Conservation (phyloP, 2,113 vertebrate genomes). For the Plecotus auritus region DNA sequence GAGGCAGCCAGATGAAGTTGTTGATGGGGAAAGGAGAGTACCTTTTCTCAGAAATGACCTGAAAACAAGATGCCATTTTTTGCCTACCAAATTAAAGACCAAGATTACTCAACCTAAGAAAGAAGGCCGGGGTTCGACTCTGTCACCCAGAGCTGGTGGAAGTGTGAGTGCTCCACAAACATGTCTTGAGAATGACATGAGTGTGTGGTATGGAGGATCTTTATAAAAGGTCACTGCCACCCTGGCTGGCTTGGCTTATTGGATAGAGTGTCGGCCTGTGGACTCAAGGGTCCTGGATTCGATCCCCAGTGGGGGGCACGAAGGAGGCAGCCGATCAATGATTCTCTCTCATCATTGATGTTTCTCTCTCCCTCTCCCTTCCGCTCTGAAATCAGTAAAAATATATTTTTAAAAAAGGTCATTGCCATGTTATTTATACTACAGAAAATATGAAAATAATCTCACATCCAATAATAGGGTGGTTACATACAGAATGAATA, state of each 20-base stretch:
- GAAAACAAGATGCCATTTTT: conserved; percentile 29
- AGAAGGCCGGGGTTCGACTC: not conserved
- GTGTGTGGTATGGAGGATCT: not conserved
- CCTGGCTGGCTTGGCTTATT: not conserved
- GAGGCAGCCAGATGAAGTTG: not conserved
- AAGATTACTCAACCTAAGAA: conserved; percentile 27
- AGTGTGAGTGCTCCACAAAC: not conserved
- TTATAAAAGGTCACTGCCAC: not conserved
- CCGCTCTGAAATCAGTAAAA: no score
- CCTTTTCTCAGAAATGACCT: conserved; percentile 58
- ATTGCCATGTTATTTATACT: not conserved
- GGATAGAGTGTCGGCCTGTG: no score
- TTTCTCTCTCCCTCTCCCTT: no score
- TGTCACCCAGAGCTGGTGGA: no score
- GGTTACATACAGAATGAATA: not conserved
- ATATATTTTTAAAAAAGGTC: no score
- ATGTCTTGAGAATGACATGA: not conserved
- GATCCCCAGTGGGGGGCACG: no score
- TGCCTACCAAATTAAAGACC: conserved; percentile 52
- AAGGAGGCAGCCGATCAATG: no score
- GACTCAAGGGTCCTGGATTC: no score
- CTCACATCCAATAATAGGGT: not conserved
- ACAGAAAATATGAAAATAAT: not conserved
- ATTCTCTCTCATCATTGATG: no score
- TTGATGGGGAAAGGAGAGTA: not conserved